Conservation (phyloP, 2,888 invertebrate species). For the Silvanus unidentatus region DNA sequence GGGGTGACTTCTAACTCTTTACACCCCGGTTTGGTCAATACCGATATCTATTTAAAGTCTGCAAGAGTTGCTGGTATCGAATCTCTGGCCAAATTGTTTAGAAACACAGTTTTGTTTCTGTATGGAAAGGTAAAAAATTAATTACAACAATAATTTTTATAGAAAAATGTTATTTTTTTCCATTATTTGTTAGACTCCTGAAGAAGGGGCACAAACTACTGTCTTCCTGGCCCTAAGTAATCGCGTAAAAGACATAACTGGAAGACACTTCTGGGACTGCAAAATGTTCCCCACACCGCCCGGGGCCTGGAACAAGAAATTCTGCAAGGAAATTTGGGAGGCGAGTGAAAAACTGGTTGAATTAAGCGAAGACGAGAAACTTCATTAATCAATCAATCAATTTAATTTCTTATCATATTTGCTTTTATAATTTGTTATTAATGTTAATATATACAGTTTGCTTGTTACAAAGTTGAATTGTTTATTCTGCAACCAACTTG, state of each 20-base stretch:
- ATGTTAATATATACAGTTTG: too few relatives aligned
- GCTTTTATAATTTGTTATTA: too few relatives aligned
- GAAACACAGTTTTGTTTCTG: slow-evolving; percentile 23
- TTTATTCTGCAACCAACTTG: not conserved
- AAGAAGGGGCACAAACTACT: slow-evolving; percentile 75
- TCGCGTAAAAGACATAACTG: slow-evolving; percentile 61
- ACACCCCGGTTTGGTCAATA: slow-evolving; percentile 41
- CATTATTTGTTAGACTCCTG: slow-evolving; percentile 58
- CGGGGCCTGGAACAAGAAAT: slow-evolving; percentile 37
- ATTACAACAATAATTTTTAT: not conserved
- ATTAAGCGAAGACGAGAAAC: slow-evolving; percentile 56
- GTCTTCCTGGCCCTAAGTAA: slow-evolving; percentile 72
- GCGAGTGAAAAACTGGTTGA: slow-evolving; percentile 69
- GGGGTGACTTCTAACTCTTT: slow-evolving; percentile 40
- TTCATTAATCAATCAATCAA: slow-evolving; percentile 8
- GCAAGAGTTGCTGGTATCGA: slow-evolving; percentile 23
- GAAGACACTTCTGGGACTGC: slow-evolving; percentile 79
- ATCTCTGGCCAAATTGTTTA: slow-evolving; percentile 22
- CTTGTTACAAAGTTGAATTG: not conserved
- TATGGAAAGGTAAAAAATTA: slow-evolving; percentile 31
- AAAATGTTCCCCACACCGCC: slow-evolving; percentile 39
- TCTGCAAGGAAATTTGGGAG: slow-evolving; percentile 77
- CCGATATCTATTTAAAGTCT: slow-evolving; percentile 28
- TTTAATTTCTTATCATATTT: not conserved
- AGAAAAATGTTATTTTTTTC: not conserved